Conservation (phyloP, 1,140 invertebrate species). For the Maniola jurtina region DNA sequence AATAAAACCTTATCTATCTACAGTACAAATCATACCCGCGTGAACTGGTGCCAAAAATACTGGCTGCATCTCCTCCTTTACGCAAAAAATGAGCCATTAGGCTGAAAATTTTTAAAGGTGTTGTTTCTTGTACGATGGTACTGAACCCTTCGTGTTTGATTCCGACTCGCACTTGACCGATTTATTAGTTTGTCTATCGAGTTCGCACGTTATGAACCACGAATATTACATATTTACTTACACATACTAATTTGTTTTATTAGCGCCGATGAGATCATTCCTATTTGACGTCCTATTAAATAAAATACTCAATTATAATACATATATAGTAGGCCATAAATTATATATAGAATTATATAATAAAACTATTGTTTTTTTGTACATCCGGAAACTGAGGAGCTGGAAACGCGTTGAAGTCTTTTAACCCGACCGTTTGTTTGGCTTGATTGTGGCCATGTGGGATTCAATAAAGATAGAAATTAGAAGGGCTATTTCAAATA, state of each 20-base stretch:
- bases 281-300: background rate
- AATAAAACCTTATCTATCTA: no score
- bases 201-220: background rate
- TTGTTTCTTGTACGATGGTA: no score
- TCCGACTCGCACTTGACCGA: no score
- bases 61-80: no score
- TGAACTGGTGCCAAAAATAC: no score
- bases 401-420: background rate
- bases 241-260: background rate
- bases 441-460: no score
- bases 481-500: no score
- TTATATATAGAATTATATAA: background rate
- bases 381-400: background rate
- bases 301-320: background rate
- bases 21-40: no score
- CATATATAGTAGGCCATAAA: background rate
- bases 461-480: no score
- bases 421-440: background rate
- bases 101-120: no score
- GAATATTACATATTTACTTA: background rate
- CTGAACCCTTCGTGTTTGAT: no score
- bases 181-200: background rate
- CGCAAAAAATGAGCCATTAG: no score
- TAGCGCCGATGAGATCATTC: background rate
- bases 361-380: background rate